These are phyloP conservation scores for Telmatochromis sp. DNA, from an alignment of 2,113 vertebrate species.

Conservation along the genomic window DNA sequence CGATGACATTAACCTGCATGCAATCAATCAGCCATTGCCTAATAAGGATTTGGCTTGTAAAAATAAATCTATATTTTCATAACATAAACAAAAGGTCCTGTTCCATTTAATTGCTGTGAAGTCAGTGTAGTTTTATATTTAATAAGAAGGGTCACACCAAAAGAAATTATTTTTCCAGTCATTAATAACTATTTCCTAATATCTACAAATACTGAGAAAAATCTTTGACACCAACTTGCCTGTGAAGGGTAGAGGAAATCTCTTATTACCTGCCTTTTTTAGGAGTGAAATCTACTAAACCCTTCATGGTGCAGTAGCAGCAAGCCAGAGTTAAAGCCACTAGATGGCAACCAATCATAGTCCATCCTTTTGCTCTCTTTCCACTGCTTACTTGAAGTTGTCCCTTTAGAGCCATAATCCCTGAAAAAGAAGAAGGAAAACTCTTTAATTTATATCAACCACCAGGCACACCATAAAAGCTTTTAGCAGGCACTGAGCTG, in stretches of 20 bases:
- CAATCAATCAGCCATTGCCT: background rate
- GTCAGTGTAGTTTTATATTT: background rate
- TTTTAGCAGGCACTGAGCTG: constrained; percentile 64
- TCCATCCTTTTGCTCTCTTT: background rate
- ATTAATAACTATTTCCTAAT: background rate
- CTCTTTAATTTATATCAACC: constrained; percentile 62
- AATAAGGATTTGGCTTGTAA: background rate
- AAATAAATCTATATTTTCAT: background rate
- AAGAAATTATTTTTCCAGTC: background rate
- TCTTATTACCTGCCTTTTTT: background rate
- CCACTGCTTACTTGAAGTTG: constrained; percentile 13
- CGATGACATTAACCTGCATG: background rate
- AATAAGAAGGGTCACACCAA: background rate
- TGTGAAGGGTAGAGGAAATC: background rate
- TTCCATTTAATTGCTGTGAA: background rate
- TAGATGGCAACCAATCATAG: constrained; percentile 61
- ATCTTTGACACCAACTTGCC: background rate
- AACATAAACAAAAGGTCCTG: background rate
- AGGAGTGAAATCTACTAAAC: background rate
- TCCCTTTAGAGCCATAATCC: constrained; percentile 23
- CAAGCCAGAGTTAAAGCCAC: constrained; percentile 14
- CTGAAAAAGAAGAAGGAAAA: background rate
- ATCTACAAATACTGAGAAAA: background rate
- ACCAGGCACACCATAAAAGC: constrained; percentile 62
- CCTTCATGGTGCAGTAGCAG: background rate